Evolutionary conservation across 2,888 invertebrate genomes (phyloP).

Genomic region (Andrena hattorfiana): DNA sequence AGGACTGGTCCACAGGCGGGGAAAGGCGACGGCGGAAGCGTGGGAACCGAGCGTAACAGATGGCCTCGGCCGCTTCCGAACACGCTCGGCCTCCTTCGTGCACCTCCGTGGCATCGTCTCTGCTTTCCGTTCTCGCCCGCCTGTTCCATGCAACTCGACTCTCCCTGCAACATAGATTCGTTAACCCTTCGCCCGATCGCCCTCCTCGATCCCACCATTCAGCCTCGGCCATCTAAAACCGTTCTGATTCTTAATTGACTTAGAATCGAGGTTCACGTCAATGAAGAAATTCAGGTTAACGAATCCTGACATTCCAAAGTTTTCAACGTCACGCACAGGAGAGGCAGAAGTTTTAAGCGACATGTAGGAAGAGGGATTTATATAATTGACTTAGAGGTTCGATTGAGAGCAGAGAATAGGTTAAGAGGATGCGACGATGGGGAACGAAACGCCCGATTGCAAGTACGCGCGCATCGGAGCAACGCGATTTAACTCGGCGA

Average conservation of each 20-base stretch:
- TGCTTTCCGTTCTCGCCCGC: slow-evolving; percentile 53
- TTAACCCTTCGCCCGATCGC: slow-evolving; percentile 3
- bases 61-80: slow-evolving; percentile 79
- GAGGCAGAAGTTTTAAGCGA: slow-evolving; percentile 1
- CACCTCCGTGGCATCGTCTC: slow-evolving; percentile 62
- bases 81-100: slow-evolving; percentile 76
- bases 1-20: slow-evolving; percentile 69
- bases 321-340: background rate
- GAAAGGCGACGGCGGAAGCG: slow-evolving; percentile 81
- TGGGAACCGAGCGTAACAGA: slow-evolving; percentile 83
- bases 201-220: background rate
- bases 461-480: background rate
- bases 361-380: slow-evolving; percentile 18
- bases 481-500: slow-evolving; percentile 24
- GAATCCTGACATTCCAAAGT: background rate
- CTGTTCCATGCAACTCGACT: slow-evolving; percentile 38
- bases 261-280: no score
- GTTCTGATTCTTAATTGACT: no score
- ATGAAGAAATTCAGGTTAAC: background rate
- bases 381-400: slow-evolving; percentile 40
- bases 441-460: slow-evolving; percentile 36
- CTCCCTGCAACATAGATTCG: slow-evolving; percentile 47
- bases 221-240: background rate
- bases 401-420: slow-evolving; percentile 45
- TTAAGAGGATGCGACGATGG: slow-evolving; percentile 44